These are phyloP conservation scores for Poecilia gillii DNA, from an alignment of 2,797 vertebrate species.

Conservation along the genomic window DNA sequence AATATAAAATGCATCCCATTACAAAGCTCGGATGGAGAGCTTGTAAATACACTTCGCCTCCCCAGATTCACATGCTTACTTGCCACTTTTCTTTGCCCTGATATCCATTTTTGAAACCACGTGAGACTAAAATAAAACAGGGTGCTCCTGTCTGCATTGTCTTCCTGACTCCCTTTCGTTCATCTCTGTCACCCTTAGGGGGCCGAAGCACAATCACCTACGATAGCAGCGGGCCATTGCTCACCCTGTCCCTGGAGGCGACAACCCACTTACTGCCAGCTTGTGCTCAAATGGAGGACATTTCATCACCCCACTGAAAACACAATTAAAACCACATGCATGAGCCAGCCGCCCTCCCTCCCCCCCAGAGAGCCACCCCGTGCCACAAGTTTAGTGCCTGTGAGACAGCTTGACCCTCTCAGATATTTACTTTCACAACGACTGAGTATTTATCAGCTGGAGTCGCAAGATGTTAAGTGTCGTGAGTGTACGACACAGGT, in stretches of 20 bases:
- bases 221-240: conserved; percentile 65
- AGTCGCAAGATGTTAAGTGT: conserved; percentile 24
- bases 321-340: conserved; percentile 72
- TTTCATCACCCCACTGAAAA: conserved; percentile 74
- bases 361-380: conserved; percentile 34
- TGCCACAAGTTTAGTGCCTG: conserved; percentile 57
- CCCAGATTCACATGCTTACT: neutral
- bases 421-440: conserved; percentile 63
- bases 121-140: conserved; percentile 5
- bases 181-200: conserved; percentile 68
- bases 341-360: conserved; percentile 22
- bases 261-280: conserved; percentile 76
- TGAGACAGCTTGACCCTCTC: conserved; percentile 34
- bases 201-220: conserved; percentile 71
- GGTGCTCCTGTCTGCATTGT: conserved; percentile 46
- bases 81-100: neutral
- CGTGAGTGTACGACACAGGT: conserved; percentile 26
- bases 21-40: neutral
- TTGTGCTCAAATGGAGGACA: conserved; percentile 70
- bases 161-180: conserved; percentile 50
- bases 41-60: neutral
- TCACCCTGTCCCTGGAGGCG: conserved; percentile 76
- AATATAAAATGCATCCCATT: neutral
- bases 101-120: conserved; percentile 24
- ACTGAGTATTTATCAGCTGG: conserved; percentile 58